Base-by-base conservation (phyloP, 2,888 invertebrate genomes). In the Neria commutata region DNA sequence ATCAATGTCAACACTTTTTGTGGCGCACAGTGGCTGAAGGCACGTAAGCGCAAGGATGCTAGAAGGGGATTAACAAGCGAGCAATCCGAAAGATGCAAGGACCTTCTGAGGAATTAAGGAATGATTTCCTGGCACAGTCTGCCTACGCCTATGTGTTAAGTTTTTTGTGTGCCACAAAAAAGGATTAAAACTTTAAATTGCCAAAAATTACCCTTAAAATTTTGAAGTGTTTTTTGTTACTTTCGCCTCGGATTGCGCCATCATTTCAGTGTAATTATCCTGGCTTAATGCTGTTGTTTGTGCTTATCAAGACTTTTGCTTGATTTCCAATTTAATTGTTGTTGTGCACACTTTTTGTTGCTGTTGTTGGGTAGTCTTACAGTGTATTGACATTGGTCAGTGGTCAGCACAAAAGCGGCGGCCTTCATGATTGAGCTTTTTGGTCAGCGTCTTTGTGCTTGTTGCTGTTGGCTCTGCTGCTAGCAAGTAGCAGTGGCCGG, bases 1-100 rank as follows among this genome's bases (percentile, higher is more conserved):
- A 77, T 77, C 77, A 77, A 70, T 73, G 77, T 77, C 77, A 77
- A 73, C 77, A 73, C 73, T 65, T 65, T 65, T 58, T 56, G 61
- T 58, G 57, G 55, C 62, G 37, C 47, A 42, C 63, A 49, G 25
- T 42, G 19, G 46, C 37, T 24, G 51, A 40, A 37, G 24, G 24
- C 58, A 40, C 49, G 49, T 40, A 59, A 60, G 17, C 56, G 65
- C 19, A 60, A 53, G 62, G 55, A 42, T 55, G 58, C n/a, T n/a
- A n/a, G n/a, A n/a, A 63, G 59, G 51, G 17, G 25, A 24, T 33
- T 6, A 8, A 45, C 10, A 23, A 34, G 14, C 21, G 26, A 45
- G 37, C 26, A 34, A 56, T 53, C 47, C 53, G n/a, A n/a, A n/a
- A n/a, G n/a, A n/a, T n/a, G n/a, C n/a, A n/a, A n/a, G n/a, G n/a